Conservation (phyloP, 2,113 vertebrate genomes). For the Periophthalmodon schlosseri region DNA sequence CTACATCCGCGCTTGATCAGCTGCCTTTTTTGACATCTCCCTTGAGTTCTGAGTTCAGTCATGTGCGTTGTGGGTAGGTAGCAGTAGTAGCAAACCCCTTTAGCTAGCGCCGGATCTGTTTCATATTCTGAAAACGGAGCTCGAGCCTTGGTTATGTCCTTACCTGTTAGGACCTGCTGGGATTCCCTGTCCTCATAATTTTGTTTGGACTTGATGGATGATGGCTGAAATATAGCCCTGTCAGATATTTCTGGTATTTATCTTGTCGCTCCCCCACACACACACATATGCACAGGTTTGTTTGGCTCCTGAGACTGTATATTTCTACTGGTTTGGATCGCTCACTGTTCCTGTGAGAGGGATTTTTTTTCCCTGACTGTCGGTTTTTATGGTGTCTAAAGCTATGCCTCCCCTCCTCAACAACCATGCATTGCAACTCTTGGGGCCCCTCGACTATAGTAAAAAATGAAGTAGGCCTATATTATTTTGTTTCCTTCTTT, state of each 20-base stretch:
- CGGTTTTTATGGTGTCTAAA: constrained; percentile 36
- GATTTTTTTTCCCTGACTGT: not conserved
- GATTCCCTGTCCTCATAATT: constrained; percentile 61
- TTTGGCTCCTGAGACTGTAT: constrained; percentile 48
- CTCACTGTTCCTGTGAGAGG: constrained; percentile 12
- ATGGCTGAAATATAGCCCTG: constrained; percentile 53
- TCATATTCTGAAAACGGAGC: constrained; percentile 49
- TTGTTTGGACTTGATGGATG: constrained; percentile 63
- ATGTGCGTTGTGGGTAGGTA: constrained; percentile 32
- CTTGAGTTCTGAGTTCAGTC: constrained; percentile 51
- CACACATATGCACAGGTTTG: constrained; percentile 38
- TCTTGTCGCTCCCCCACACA: constrained; percentile 29
- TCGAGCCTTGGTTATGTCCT: constrained; percentile 44
- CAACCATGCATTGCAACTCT: not conserved
- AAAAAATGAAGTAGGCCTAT: not conserved
- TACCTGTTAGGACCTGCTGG: constrained; percentile 66
- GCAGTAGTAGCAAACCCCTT: not conserved
- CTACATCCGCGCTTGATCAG: constrained; percentile 57
- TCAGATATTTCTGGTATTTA: constrained; percentile 64
- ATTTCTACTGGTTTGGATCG: constrained; percentile 14
- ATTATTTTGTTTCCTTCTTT: not conserved
- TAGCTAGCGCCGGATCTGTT: constrained; percentile 23
- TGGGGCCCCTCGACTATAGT: not conserved
- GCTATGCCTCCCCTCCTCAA: constrained; percentile 21
- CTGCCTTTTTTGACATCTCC: constrained; percentile 57